phyloP scores from a whole-genome alignment of 2,888 invertebrate species.

The Chymomyza caudatula region DNA sequence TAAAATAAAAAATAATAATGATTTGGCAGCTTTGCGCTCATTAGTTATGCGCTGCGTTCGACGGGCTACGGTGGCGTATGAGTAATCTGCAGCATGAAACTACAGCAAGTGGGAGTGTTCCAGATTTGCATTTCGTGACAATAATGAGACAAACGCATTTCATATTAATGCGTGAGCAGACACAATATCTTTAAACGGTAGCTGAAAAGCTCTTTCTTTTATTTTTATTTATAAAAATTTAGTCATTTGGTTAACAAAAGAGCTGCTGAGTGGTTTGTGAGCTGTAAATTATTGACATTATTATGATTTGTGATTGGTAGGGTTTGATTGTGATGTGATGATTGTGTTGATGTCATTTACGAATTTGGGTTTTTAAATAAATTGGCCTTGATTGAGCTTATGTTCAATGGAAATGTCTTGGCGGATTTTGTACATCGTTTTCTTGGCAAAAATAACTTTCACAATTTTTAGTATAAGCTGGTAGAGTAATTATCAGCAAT shows the following conservation, averaged over 20 bases:
- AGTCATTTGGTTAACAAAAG: background rate
- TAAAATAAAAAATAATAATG: background rate
- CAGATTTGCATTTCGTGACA: slow-evolving; percentile 55
- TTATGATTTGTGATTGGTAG: slow-evolving; percentile 24
- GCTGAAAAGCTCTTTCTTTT: background rate
- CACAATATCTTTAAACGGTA: background rate
- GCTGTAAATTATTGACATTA: slow-evolving; percentile 17
- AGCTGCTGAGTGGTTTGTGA: background rate
- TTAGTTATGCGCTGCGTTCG: background rate
- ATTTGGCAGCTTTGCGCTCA: background rate
- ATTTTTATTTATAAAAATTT: background rate
- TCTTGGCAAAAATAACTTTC: slow-evolving; percentile 69
- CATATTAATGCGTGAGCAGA: slow-evolving; percentile 44
- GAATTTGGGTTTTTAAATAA: background rate
- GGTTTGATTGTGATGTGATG: background rate
- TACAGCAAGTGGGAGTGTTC: slow-evolving; percentile 6
- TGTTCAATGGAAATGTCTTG: no score
- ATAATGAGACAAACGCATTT: slow-evolving; percentile 54
- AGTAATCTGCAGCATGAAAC: slow-evolving; percentile 33
- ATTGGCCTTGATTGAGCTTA: background rate
- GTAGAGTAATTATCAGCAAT: slow-evolving; percentile 39
- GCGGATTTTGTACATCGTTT: slow-evolving; percentile 11
- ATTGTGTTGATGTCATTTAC: background rate
- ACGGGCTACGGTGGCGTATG: slow-evolving; percentile 38
- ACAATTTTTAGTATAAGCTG: slow-evolving; percentile 26